Conservation (phyloP, 2,113 vertebrate genomes). For the Xerus inauris region DNA sequence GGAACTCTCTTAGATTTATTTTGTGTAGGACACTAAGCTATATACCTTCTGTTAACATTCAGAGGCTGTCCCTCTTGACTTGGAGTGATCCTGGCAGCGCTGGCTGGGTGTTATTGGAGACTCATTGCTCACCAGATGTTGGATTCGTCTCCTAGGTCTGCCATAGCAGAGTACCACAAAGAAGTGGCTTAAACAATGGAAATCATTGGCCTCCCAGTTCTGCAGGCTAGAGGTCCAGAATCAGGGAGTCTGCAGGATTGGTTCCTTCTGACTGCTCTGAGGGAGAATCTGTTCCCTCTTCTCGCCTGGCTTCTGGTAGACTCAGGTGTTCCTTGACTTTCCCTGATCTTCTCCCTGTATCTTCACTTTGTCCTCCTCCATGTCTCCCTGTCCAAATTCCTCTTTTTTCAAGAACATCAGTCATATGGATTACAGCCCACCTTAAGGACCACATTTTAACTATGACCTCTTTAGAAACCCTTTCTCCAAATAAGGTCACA, state of each 20-base stretch:
- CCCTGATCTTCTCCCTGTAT: background rate
- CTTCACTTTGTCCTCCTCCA: background rate
- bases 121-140: background rate
- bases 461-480: background rate
- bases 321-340: background rate
- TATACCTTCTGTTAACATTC: background rate
- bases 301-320: background rate
- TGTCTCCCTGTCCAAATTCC: background rate
- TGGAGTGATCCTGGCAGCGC: background rate
- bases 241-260: background rate
- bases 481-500: background rate
- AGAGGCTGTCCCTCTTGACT: background rate
- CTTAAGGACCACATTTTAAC: slow-evolving; percentile 10
- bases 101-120: background rate
- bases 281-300: background rate
- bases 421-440: background rate
- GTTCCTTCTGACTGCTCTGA: background rate
- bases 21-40: background rate
- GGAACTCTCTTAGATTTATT: background rate
- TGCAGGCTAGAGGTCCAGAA: background rate
- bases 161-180: background rate
- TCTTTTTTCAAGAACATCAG: background rate
- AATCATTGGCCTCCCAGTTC: background rate
- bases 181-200: background rate
- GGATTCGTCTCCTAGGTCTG: background rate